Conservation (phyloP, 1,140 invertebrate genomes). For the Tetramorium simillimum region DNA sequence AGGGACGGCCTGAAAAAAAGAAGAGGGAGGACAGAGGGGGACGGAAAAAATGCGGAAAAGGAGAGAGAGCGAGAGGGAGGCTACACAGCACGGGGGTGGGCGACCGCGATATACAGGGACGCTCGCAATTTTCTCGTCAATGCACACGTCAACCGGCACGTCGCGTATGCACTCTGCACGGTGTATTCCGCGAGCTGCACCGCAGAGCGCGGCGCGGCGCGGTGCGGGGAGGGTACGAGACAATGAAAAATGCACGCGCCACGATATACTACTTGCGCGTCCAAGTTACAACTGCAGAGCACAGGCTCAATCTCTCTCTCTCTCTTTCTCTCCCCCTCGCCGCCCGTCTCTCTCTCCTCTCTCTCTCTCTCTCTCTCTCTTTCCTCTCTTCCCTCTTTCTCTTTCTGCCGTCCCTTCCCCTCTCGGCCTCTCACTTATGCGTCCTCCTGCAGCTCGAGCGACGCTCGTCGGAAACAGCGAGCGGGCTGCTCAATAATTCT, state of each 20-base stretch:
- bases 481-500: constrained; percentile 70
- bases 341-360: background rate
- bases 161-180: constrained; percentile 59
- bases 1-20: constrained; percentile 28
- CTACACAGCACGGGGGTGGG: background rate
- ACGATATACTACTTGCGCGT: constrained; percentile 70
- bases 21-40: background rate
- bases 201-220: constrained; percentile 6
- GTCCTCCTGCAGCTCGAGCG: constrained; percentile 29
- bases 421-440: constrained; percentile 55
- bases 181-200: constrained; percentile 52
- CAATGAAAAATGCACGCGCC: constrained; percentile 77
- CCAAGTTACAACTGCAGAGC: constrained; percentile 64
- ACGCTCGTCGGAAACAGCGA: constrained; percentile 59
- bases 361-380: background rate
- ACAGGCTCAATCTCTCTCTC: constrained; percentile 20
- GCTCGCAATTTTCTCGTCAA: constrained; percentile 76
- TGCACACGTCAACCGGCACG: constrained; percentile 62
- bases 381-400: background rate
- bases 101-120: constrained; percentile 49
- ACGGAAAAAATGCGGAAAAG: constrained; percentile 26
- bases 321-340: background rate
- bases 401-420: background rate
- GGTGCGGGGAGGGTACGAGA: constrained; percentile 59
- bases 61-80: background rate